Evolutionary conservation across 2,888 invertebrate species (phyloP).

Genomic region (Abrostola tripartita): DNA sequence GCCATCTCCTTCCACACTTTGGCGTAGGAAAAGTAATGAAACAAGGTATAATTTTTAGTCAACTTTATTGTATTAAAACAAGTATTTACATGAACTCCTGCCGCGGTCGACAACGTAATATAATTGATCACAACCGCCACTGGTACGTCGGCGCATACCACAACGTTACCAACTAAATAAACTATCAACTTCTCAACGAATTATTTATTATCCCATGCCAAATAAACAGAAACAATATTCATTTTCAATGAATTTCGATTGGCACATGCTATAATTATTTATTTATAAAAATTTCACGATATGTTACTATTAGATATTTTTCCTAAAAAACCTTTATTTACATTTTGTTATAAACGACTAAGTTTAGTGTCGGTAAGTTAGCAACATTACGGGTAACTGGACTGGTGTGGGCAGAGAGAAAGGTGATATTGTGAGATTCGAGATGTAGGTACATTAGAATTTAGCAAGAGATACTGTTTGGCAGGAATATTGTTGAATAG

Average conservation of each 20-base stretch:
- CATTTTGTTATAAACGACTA: slow-evolving; percentile 51
- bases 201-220: slow-evolving; percentile 55
- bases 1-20: no score
- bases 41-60: slow-evolving; percentile 49
- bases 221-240: slow-evolving; percentile 52
- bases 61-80: slow-evolving; percentile 62
- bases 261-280: slow-evolving; percentile 57
- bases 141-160: slow-evolving; percentile 48
- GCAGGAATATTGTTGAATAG: slow-evolving; percentile 17
- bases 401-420: neutral
- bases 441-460: slow-evolving; percentile 7
- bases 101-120: slow-evolving; percentile 49
- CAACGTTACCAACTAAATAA: slow-evolving; percentile 57
- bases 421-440: slow-evolving; percentile 29
- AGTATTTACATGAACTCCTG: slow-evolving; percentile 56
- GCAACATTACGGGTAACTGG: slow-evolving; percentile 30
- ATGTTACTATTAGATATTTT: slow-evolving; percentile 49
- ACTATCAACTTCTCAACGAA: slow-evolving; percentile 58
- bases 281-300: slow-evolving; percentile 57
- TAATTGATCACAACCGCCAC: slow-evolving; percentile 53
- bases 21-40: slow-evolving; percentile 13
- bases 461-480: slow-evolving; percentile 10
- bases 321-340: slow-evolving; percentile 57
- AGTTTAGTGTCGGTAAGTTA: slow-evolving; percentile 50
- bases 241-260: slow-evolving; percentile 59